A percentile compares a stretch with the other conserved stretches of the same genome.
These are phyloP conservation scores for Cyphomyrus plagiostoma DNA, from an alignment of 2,113 vertebrate genomes.

Conservation along the genomic window DNA sequence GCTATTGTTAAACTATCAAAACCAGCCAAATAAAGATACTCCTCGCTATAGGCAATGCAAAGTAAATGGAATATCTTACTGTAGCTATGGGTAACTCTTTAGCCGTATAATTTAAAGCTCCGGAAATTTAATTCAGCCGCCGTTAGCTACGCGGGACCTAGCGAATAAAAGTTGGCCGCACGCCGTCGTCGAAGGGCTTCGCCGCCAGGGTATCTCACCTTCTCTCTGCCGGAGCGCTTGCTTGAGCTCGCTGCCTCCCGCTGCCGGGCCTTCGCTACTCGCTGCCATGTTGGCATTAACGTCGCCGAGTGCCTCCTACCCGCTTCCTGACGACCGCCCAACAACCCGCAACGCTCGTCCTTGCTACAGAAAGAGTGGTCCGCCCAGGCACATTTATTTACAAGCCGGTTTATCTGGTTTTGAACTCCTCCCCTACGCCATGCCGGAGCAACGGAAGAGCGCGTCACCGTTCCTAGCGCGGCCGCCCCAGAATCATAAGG, in stretches of 20 bases:
- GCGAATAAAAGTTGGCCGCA: not conserved
- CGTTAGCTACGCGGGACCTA: not conserved
- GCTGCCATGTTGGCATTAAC: constrained; percentile 49
- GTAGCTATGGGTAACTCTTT: not conserved
- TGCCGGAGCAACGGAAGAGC: not conserved
- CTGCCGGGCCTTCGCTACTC: constrained; percentile 27
- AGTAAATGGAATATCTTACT: not conserved
- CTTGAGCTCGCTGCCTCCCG: constrained; percentile 34
- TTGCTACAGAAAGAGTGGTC: not conserved
- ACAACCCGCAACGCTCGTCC: not conserved
- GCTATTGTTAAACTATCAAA: not conserved
- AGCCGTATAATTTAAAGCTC: not conserved
- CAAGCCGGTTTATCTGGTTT: constrained; percentile 19
- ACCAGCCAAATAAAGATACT: not conserved
- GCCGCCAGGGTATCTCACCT: constrained; percentile 36
- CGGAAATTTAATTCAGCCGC: not conserved
- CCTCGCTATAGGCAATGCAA: not conserved
- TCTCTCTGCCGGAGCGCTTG: constrained; percentile 44
- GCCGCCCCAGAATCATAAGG: not conserved
- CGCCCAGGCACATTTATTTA: constrained; percentile 4
- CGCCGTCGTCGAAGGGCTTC: not conserved
- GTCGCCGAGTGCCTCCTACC: constrained; percentile 2
- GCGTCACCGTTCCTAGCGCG: not conserved
- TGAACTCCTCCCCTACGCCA: constrained; percentile 18
- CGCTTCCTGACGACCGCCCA: not conserved